Percentiles rank a stretch among this genome's conserved stretches.
phyloP scores from a whole-genome alignment of 2,113 vertebrate species.

The Poicephalus meyeri region DNA sequence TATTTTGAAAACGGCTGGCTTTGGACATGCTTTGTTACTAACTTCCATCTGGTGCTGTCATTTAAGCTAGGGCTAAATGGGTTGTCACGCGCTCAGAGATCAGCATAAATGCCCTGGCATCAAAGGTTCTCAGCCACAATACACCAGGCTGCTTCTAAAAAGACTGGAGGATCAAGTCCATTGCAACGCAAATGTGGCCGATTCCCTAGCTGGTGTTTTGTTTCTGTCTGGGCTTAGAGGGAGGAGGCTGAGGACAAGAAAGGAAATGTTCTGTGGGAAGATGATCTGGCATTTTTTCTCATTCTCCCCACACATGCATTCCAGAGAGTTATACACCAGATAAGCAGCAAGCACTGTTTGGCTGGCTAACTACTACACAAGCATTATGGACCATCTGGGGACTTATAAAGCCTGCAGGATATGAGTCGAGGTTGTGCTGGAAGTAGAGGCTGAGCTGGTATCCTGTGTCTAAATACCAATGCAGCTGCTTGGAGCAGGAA shows the following conservation, averaged over 20 bases:
- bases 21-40: conserved; percentile 4
- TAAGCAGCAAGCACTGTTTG: conserved; percentile 60
- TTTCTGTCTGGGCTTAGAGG: conserved; percentile 66
- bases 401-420: conserved; percentile 38
- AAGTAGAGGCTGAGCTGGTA: conserved; percentile 61
- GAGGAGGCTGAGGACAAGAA: conserved; percentile 66
- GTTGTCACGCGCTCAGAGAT: conserved; percentile 29
- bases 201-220: conserved; percentile 58
- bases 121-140: conserved; percentile 21
- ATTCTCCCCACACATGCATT: conserved; percentile 56
- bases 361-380: conserved; percentile 24
- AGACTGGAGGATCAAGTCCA: neutral
- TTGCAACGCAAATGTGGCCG: conserved; percentile 19
- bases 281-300: conserved; percentile 66
- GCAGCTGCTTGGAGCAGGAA: conserved; percentile 67
- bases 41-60: conserved; percentile 51
- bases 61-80: conserved; percentile 42
- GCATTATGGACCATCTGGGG: conserved; percentile 65
- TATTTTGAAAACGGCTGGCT: conserved; percentile 16
- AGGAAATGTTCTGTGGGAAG: conserved; percentile 70
- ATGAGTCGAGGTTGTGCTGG: conserved; percentile 38
- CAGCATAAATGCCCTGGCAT: conserved; percentile 50
- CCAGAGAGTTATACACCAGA: conserved; percentile 60
- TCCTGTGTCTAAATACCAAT: conserved; percentile 67
- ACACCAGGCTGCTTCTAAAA: conserved; percentile 43